Conservation (phyloP, 2,113 vertebrate species). For the Hassar affinis region DNA sequence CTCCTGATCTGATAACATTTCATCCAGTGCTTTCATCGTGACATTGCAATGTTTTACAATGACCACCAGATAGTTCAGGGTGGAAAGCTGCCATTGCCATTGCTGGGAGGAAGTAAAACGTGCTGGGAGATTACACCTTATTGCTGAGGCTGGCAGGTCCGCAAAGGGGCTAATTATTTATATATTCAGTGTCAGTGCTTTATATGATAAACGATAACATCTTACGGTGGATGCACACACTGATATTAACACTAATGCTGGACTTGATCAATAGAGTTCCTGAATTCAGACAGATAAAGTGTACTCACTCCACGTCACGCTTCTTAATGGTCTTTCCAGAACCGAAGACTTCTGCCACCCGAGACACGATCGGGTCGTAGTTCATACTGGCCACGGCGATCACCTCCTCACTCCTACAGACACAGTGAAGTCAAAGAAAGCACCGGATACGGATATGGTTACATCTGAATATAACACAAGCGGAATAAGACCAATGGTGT, state of each 20-base stretch:
- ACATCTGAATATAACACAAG: neutral
- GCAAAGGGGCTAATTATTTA: neutral
- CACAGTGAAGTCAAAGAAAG: conserved; percentile 26
- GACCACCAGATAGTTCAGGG: too few relatives aligned
- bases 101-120: neutral
- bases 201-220: neutral
- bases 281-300: conserved; percentile 48
- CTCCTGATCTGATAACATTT: too few relatives aligned
- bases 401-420: conserved; percentile 88
- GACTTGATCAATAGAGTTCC: neutral
- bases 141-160: neutral
- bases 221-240: neutral
- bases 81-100: too few relatives aligned
- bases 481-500: neutral
- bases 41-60: too few relatives aligned
- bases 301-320: conserved; percentile 95
- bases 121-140: neutral
- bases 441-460: neutral
- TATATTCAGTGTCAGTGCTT: neutral
- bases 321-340: conserved; percentile 90
- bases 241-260: neutral
- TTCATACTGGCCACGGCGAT: conserved; percentile 97
- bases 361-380: conserved; percentile 95
- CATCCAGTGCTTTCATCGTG: too few relatives aligned
- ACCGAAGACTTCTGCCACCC: conserved; percentile 91